Base-by-base conservation (phyloP, 2,797 vertebrate species). In the Gallinago stenura region DNA sequence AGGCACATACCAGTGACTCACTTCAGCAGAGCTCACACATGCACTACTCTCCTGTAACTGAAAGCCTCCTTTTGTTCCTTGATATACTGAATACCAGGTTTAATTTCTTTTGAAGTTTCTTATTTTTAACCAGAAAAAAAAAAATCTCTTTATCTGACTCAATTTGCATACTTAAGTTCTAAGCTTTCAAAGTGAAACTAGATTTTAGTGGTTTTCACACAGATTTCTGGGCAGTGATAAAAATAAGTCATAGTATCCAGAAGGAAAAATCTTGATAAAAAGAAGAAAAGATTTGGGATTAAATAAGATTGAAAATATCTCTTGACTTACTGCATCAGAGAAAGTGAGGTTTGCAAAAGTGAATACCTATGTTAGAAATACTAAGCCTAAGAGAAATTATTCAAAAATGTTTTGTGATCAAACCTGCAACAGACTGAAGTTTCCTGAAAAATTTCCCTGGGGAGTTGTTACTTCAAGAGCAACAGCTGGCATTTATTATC, bases 311-410 rank as follows among this genome's bases (percentile, higher is more conserved):
- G 82, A 93, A 83, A 94, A 62, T 66, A 71, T 31, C 31, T 88
- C 65, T 78, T 69, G n/a, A 69, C 39, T 82, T 72, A 26, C 9
- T 31, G 28, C 54, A 77, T n/a, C 46, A 48, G 51, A 76, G 69
- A 71, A 85, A 85, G 78, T 5, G 76, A 92, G 57, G 54, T 65
- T 86, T 90, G 69, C 50, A 54, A 31, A 92, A 81, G 62, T 60
- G 54, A 93, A 82, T 35, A 65, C 20, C 39, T 72, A 3, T 16
- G 30, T 50, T 62, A 86, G 61, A 94, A 93, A 83, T 45, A 81
- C 46, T 35, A 70, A 93, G 41, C 37, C 91, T 66, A 77, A 80
- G 84, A 93, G 39, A 94, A 96, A 91, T 21, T 58, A 90, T 89
- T 94, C 18, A 72, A 76, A 94, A 95, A 48, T 2, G 2, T 58